Conservation (phyloP, 2,797 vertebrate species). For the Garrulus glandarius region DNA sequence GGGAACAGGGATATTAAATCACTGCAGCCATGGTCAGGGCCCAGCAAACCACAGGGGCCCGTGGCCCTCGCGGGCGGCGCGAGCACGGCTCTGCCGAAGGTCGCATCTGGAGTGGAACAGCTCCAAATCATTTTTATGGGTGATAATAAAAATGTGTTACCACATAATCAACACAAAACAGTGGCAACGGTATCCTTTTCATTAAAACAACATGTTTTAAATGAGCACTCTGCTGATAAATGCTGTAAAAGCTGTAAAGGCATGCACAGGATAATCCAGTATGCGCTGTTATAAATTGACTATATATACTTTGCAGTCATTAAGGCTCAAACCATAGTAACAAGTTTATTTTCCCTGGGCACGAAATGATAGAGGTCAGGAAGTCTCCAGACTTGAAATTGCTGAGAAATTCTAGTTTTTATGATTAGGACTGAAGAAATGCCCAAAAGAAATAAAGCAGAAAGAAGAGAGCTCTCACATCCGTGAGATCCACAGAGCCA, state of each 20-base stretch:
- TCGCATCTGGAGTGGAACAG: slow-evolving; percentile 25
- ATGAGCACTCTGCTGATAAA: slow-evolving; percentile 48
- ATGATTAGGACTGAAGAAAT: slow-evolving; percentile 11
- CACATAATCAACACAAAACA: slow-evolving; percentile 61
- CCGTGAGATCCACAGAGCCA: slow-evolving; percentile 10
- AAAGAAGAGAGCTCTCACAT: slow-evolving; percentile 7
- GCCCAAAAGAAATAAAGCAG: slow-evolving; percentile 54
- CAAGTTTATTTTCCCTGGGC: slow-evolving; percentile 51
- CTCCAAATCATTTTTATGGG: slow-evolving; percentile 60
- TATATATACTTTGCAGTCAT: background rate
- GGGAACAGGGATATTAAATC: background rate
- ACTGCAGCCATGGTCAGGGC: background rate
- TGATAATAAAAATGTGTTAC: slow-evolving; percentile 57
- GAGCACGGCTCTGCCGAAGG: background rate
- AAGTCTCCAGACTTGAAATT: slow-evolving; percentile 15
- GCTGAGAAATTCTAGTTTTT: slow-evolving; percentile 50
- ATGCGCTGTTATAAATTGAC: background rate
- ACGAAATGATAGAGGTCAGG: slow-evolving; percentile 20
- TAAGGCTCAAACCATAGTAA: slow-evolving; percentile 14
- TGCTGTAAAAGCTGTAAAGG: slow-evolving; percentile 12
- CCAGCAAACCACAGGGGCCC: background rate
- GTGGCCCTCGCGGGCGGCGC: background rate
- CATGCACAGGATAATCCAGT: background rate
- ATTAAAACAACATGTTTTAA: slow-evolving; percentile 58
- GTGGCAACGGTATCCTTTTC: slow-evolving; percentile 48